A percentile compares a stretch with the other conserved stretches of the same genome.
phyloP scores from a whole-genome alignment of 2,113 vertebrate species.

The Anser cygnoides region DNA sequence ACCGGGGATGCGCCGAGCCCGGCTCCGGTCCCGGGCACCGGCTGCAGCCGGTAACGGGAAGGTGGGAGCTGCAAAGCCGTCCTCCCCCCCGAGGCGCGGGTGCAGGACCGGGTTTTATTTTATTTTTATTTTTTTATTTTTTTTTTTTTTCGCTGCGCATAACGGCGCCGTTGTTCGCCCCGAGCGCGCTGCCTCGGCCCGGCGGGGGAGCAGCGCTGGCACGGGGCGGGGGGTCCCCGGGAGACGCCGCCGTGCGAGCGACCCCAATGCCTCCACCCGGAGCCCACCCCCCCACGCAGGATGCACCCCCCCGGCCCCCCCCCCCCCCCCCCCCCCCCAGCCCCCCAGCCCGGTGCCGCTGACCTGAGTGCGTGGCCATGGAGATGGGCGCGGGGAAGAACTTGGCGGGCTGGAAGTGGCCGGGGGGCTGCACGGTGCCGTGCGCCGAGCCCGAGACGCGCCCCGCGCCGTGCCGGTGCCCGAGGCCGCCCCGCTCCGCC shows the following conservation, averaged over 20 bases:
- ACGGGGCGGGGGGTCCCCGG: too few relatives aligned
- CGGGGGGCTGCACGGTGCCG: constrained; percentile 87
- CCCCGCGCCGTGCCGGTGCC: constrained; percentile 89
- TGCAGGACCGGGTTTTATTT: too few relatives aligned
- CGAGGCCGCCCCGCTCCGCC: constrained; percentile 88
- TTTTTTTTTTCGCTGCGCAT: background rate
- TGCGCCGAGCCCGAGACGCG: constrained; percentile 86
- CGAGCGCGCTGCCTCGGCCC: constrained; percentile 39
- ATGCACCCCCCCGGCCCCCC: background rate
- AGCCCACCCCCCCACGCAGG: background rate
- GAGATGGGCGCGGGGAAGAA: constrained; percentile 95
- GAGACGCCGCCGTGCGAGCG: too few relatives aligned
- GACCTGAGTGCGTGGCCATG: constrained; percentile 97
- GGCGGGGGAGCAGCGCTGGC: background rate
- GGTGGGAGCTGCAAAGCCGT: too few relatives aligned
- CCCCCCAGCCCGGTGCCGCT: constrained; percentile 35
- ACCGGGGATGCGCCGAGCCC: too few relatives aligned
- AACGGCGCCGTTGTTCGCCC: constrained; percentile 50
- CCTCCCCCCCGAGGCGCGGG: too few relatives aligned
- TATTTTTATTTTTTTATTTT: too few relatives aligned
- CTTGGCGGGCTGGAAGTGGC: constrained; percentile 92
- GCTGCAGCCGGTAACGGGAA: too few relatives aligned
- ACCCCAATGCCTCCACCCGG: too few relatives aligned
- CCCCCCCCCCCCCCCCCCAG: background rate
- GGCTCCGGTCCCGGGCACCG: too few relatives aligned